Percentiles rank a stretch among this genome's conserved stretches.
These are phyloP conservation scores for Philaethria dido DNA, from an alignment of 2,888 invertebrate genomes.

Conservation along the genomic window DNA sequence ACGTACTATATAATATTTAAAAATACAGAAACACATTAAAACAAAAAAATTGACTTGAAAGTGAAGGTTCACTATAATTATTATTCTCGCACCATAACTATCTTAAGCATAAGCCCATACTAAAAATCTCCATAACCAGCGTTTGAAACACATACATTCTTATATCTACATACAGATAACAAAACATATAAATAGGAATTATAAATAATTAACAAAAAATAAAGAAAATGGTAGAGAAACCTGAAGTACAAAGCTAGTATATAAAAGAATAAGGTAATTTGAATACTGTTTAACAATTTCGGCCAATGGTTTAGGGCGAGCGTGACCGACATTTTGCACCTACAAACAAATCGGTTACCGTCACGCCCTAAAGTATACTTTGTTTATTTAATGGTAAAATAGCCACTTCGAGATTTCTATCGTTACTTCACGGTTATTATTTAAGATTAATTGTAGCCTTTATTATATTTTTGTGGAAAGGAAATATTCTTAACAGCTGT, in stretches of 20 bases:
- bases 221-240: not conserved
- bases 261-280: not conserved
- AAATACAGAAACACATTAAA: no score
- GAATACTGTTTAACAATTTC: conserved; percentile 6
- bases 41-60: no score
- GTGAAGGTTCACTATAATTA: no score
- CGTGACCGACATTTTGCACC: conserved; percentile 19
- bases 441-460: not conserved
- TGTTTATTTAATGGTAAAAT: conserved; percentile 10
- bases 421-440: not conserved
- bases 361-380: conserved; percentile 2
- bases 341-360: conserved; percentile 9
- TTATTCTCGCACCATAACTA: no score
- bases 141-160: no score
- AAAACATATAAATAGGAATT: no score
- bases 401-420: conserved; percentile 6
- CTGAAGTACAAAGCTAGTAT: not conserved
- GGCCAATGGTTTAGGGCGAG: conserved; percentile 12
- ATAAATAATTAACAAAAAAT: not conserved
- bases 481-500: not conserved
- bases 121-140: no score
- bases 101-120: no score
- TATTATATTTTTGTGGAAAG: conserved; percentile 7
- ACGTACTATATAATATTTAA: no score
- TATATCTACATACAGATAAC: no score